Evolutionary conservation across 1,140 invertebrate genomes (phyloP).

Genomic region (Platorchestia sp.): DNA sequence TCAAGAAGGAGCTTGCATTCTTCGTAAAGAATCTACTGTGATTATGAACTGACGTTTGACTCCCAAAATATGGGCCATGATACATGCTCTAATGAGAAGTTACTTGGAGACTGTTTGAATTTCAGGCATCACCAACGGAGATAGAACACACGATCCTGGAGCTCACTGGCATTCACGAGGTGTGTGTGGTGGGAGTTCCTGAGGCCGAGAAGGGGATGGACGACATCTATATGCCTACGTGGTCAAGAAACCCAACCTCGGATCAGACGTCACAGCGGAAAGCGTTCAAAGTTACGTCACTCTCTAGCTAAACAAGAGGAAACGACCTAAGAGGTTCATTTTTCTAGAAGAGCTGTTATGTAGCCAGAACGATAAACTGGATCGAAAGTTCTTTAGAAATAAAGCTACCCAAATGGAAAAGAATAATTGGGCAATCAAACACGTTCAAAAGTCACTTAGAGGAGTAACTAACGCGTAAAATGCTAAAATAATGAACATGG

Average conservation of each 20-base stretch:
- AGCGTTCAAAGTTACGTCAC: not conserved
- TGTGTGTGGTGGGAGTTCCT: not conserved
- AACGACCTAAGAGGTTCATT: not conserved
- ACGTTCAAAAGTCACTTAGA: no score
- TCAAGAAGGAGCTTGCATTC: not conserved
- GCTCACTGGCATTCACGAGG: not conserved
- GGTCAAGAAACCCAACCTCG: not conserved
- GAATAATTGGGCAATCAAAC: not conserved
- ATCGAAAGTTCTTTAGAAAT: not conserved
- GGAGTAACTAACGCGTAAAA: no score
- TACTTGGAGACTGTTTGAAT: not conserved
- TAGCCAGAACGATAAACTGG: not conserved
- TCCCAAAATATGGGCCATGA: not conserved
- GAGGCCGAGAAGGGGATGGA: not conserved
- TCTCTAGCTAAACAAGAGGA: not conserved
- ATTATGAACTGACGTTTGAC: not conserved
- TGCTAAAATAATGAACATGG: not conserved
- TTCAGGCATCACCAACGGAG: not conserved
- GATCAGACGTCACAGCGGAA: not conserved
- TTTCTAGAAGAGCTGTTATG: not conserved
- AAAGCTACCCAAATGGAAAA: not conserved
- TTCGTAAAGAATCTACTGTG: not conserved
- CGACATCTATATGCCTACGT: slow-evolving; percentile 21
- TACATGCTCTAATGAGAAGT: not conserved
- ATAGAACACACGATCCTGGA: not conserved